Evolutionary conservation across 2,888 invertebrate genomes (phyloP).

Genomic region (Drosophila suboccidentalis): DNA sequence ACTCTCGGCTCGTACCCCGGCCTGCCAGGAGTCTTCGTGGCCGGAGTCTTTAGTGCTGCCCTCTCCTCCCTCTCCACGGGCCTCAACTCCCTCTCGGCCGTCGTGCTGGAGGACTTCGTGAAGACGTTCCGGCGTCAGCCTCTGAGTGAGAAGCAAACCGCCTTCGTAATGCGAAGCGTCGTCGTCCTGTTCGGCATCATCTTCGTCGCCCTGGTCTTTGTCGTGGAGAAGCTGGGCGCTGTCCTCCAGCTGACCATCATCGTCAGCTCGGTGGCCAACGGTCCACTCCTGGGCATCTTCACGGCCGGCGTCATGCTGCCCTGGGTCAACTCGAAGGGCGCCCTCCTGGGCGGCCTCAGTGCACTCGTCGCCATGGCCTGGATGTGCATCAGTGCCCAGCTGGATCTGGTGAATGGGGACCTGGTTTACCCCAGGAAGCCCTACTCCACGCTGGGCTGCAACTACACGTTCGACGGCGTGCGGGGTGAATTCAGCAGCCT

Average conservation of each 20-base stretch:
- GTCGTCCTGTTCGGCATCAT: conserved; percentile 89
- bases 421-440: conserved; percentile 86
- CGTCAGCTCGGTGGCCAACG: conserved; percentile 89
- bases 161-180: conserved; percentile 88
- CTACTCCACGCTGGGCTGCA: conserved; percentile 86
- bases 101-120: conserved; percentile 90
- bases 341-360: conserved; percentile 87
- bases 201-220: conserved; percentile 88
- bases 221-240: conserved; percentile 89
- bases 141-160: conserved; percentile 87
- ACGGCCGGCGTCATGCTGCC: conserved; percentile 90
- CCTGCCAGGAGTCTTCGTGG: conserved; percentile 94
- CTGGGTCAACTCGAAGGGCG: conserved; percentile 88
- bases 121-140: conserved; percentile 87
- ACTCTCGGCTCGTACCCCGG: conserved; percentile 92
- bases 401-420: conserved; percentile 86
- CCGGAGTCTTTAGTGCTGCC: conserved; percentile 96
- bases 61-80: conserved; percentile 93
- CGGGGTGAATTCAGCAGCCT: conserved; percentile 78
- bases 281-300: conserved; percentile 89
- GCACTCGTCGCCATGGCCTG: conserved; percentile 87
- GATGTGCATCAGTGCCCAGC: conserved; percentile 87
- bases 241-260: conserved; percentile 90
- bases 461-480: conserved; percentile 85
- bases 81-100: conserved; percentile 91